A percentile compares a stretch with the other conserved stretches of the same genome.
Evolutionary conservation across 2,113 vertebrate genomes (phyloP).

Genomic region (Oxyruncus cristatus): DNA sequence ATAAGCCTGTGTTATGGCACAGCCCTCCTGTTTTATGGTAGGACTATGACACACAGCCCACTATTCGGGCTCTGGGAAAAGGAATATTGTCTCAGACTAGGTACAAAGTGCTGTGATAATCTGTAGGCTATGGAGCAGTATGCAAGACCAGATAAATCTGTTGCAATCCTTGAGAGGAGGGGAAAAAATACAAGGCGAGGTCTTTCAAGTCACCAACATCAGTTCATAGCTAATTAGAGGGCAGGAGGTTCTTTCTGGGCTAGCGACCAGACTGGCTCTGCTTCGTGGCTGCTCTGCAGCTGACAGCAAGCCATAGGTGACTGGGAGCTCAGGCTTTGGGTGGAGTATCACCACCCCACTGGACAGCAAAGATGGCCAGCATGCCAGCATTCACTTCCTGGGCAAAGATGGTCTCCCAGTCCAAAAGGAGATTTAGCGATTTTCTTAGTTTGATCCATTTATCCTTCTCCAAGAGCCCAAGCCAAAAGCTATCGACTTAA

Average conservation of each 20-base stretch:
- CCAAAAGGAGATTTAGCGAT: background rate
- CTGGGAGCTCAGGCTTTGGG: background rate
- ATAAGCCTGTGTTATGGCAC: background rate
- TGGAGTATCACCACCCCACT: background rate
- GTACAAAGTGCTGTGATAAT: accelerated
- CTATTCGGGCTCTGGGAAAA: accelerated
- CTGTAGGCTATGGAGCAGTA: background rate
- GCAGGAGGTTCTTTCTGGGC: background rate
- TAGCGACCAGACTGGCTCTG: background rate
- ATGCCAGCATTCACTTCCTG: accelerated
- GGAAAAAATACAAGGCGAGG: background rate
- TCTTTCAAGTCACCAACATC: background rate
- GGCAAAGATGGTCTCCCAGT: background rate
- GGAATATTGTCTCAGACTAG: background rate
- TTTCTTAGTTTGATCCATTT: background rate
- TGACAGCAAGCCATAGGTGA: background rate
- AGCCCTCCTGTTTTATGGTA: background rate
- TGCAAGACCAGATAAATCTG: background rate
- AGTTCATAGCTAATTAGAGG: background rate
- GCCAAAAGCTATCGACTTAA: background rate
- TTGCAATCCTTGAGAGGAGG: background rate
- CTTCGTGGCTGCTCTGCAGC: background rate
- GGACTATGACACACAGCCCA: background rate
- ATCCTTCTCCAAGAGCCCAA: background rate
- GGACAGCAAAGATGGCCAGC: accelerated